Evolutionary conservation across 2,888 invertebrate genomes (phyloP), one percentile per base, ranked within the genome.

Genomic region (Lypha dubia): DNA sequence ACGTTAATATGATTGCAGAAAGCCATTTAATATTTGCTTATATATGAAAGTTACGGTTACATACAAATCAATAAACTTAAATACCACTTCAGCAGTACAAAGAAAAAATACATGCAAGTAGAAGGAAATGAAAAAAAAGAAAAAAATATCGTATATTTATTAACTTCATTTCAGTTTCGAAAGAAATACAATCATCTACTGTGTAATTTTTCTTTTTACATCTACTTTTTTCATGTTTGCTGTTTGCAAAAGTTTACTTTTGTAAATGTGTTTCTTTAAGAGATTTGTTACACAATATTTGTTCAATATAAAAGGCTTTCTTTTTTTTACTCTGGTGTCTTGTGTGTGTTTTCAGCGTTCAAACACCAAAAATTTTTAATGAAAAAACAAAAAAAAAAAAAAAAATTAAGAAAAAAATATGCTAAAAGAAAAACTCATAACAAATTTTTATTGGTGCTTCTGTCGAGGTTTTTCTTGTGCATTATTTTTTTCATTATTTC

Each of bases 361-460:
- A 65, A 71, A 79, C 71, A 67, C 32, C 71, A 65, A 79, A 65
- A 79, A 67, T 17, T 76, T 13, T 22, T 24, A 5, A 38, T n/a
- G 28, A 79, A 28, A 65, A 65, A 38, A 38, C 35, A 38, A 38
- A 3, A 38, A 5, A 1, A 38, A 38, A 3, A 38, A 38, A 1
- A 38, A 32, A 4, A 32, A 32, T 8, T 8, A 32, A 35, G 1
- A 35, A 35, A 7, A 35, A 35, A 35, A 35, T 11, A n/a, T 44
- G 13, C 11, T 46, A 60, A 46, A 41, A 62, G 70, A 70, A 71
- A 65, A 73, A 80, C 85, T 85, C 83, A 86, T 84, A 82, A 86
- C 70, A 87, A 81, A 86, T 86, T 86, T 86, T 83, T 84, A 80
- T 84, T 85, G 65, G 51, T 58, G 74, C 60, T 82, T 83, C 67